A percentile compares a stretch with the other conserved stretches of the same genome.
Evolutionary conservation across 1,140 invertebrate genomes (phyloP).

Genomic region (Neodiprion fabricii): DNA sequence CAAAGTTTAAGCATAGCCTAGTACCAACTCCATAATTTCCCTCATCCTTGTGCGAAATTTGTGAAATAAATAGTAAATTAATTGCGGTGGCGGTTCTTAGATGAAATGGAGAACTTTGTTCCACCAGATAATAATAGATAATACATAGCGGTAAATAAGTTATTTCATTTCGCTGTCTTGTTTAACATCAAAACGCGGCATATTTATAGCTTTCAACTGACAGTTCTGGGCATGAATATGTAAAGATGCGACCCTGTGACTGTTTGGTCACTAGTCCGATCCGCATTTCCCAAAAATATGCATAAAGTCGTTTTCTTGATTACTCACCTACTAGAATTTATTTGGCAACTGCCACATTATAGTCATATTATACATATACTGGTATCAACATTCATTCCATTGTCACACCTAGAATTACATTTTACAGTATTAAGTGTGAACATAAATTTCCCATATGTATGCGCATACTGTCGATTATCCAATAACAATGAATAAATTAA

Average conservation of each 20-base stretch:
- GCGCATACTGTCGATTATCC: not conserved
- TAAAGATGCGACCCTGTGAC: not conserved
- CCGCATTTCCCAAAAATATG: not conserved
- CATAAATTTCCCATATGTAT: not conserved
- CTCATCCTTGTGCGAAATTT: not conserved
- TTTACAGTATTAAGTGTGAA: not conserved
- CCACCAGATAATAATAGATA: not conserved
- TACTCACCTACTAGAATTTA: not conserved
- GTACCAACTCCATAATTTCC: not conserved
- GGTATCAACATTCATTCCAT: not conserved
- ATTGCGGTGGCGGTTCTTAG: conserved; percentile 1
- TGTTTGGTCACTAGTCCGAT: not conserved
- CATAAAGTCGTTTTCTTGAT: not conserved
- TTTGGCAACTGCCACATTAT: not conserved
- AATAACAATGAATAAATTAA: not conserved
- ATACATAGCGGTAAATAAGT: not conserved
- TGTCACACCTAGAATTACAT: not conserved
- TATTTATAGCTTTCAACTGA: not conserved
- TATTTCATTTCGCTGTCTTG: conserved; percentile 5
- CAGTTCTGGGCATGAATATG: not conserved
- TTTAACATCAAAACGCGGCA: not conserved
- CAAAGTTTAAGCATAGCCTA: no score
- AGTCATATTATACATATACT: not conserved
- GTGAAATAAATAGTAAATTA: not conserved
- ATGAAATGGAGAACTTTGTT: conserved; percentile 2